Percentiles rank a stretch among this genome's conserved stretches.
These are phyloP conservation scores for Amaurobius ferox DNA, from an alignment of 2,888 invertebrate genomes.

Conservation along the genomic window DNA sequence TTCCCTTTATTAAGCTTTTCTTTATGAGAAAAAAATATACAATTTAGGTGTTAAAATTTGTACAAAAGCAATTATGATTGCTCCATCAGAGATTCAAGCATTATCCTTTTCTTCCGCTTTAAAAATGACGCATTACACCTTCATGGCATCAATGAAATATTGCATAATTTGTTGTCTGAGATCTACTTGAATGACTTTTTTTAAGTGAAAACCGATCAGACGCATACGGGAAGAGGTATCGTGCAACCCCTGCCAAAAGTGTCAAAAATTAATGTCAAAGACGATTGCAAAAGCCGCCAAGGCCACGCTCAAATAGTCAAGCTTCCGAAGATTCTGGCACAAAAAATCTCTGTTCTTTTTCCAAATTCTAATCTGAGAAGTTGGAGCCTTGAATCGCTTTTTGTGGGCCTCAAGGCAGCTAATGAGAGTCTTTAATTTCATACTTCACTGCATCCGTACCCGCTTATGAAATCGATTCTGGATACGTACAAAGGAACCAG, in stretches of 20 bases:
- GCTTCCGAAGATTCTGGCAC: conserved; percentile 19
- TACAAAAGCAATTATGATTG: too few species aligned
- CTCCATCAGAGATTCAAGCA: too few species aligned
- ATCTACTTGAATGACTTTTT: too few species aligned
- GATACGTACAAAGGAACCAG: conserved; percentile 5
- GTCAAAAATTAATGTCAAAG: conserved; percentile 18
- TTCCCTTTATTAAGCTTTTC: too few species aligned
- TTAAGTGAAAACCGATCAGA: not conserved
- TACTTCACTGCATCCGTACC: conserved; percentile 33
- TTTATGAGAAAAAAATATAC: too few species aligned
- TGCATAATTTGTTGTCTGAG: not conserved
- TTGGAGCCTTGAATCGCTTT: conserved; percentile 34
- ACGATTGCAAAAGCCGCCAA: conserved; percentile 23
- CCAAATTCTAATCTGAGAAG: not conserved
- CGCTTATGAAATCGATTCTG: not conserved
- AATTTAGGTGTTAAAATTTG: too few species aligned
- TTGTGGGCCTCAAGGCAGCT: conserved; percentile 5
- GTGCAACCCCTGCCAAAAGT: not conserved
- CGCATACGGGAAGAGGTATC: not conserved
- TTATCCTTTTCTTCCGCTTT: too few species aligned
- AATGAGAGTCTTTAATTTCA: conserved; percentile 54
- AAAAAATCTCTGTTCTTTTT: not conserved
- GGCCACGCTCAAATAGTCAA: conserved; percentile 13
- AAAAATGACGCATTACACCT: too few species aligned
- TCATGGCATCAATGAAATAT: not conserved